Evolutionary conservation across 2,888 invertebrate genomes (phyloP).

Genomic region (Trichopoda pennipes): DNA sequence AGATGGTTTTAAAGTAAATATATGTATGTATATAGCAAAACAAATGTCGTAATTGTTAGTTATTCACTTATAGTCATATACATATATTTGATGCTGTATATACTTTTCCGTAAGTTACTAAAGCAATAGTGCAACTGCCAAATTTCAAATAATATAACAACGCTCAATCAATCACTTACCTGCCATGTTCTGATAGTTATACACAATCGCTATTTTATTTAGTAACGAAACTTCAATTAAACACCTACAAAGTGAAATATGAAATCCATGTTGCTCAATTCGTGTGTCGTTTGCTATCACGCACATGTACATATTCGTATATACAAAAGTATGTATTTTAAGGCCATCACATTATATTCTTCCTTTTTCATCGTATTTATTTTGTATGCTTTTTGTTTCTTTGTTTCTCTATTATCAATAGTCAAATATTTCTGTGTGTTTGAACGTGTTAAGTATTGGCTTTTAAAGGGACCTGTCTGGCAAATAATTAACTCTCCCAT

Average conservation of each 20-base stretch:
- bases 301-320: too few relatives aligned
- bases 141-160: constrained; percentile 66
- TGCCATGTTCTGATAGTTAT: constrained; percentile 63
- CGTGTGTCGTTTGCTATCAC: neutral
- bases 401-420: too few relatives aligned
- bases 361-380: neutral
- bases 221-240: neutral
- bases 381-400: neutral
- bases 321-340: too few relatives aligned
- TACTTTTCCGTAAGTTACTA: constrained; percentile 18
- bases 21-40: neutral
- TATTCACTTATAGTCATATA: neutral
- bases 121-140: constrained; percentile 68
- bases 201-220: constrained; percentile 12
- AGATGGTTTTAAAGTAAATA: neutral
- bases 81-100: neutral
- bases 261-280: neutral
- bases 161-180: constrained; percentile 69
- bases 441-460: too few relatives aligned
- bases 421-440: neutral
- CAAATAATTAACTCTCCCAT: too few relatives aligned
- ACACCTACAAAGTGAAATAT: constrained; percentile 4
- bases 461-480: too few relatives aligned
- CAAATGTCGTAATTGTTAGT: neutral
- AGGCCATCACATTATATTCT: too few relatives aligned